Percentiles rank a stretch among this genome's conserved stretches.
Evolutionary conservation across 2,797 vertebrate species (phyloP).

Genomic region (Falco peregrinus): DNA sequence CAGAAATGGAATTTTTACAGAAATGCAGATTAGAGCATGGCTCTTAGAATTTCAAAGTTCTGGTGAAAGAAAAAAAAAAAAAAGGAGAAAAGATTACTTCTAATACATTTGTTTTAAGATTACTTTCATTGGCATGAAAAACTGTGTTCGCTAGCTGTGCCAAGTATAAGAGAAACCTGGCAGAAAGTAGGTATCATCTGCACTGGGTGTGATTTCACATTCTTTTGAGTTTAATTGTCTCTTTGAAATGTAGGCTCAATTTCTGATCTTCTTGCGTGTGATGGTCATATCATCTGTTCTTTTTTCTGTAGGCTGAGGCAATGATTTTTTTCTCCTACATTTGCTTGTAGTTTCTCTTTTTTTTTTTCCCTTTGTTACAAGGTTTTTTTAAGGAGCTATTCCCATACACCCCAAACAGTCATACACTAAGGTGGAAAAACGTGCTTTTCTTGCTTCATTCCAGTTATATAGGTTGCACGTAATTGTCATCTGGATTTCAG

Average conservation of each 20-base stretch:
- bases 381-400: not conserved
- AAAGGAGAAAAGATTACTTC: not conserved
- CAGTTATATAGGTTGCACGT: not conserved
- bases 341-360: not conserved
- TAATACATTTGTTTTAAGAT: not conserved
- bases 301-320: not conserved
- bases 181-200: not conserved
- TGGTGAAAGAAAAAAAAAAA: not conserved
- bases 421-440: not conserved
- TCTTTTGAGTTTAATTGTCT: not conserved
- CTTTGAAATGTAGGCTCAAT: not conserved
- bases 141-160: not conserved
- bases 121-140: not conserved
- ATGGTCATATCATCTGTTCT: not conserved
- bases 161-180: not conserved
- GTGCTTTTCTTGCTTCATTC: not conserved
- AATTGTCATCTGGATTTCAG: not conserved
- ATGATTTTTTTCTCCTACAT: not conserved
- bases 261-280: not conserved
- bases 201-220: not conserved
- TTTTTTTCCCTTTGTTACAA: not conserved
- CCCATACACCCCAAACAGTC: not conserved
- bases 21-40: not conserved
- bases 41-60: slow-evolving; percentile 39
- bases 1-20: not conserved